Base-by-base conservation (phyloP, 1,140 invertebrate species). In the Apis laboriosa region DNA sequence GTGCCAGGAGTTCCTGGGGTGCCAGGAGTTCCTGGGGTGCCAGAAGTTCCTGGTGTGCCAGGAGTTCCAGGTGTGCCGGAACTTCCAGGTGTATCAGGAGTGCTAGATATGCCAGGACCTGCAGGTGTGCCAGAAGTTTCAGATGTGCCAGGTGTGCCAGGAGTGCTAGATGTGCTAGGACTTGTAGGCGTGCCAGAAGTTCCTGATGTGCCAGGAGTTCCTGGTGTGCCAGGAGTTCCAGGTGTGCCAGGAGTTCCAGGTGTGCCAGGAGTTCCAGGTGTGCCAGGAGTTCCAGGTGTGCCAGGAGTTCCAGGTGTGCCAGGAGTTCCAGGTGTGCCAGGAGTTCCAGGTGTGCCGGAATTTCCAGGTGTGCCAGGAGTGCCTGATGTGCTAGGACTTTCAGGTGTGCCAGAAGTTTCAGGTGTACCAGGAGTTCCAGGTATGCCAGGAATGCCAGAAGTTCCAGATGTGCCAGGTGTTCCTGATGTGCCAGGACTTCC, bases 151-250 rank as follows among this genome's bases (percentile, higher is more conserved):
- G 58, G 3, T 4, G 9, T 55, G 4, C 0, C 1, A 1, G 24
- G 15, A 7, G 13, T 19, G 9, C 2, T n/a, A 9, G 19, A 1
- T 24, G 24, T 24, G 24, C 24, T 24, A 24, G 24, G 24, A 24
- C 24, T 24, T 24, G 24, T 0, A 24, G 24, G 24, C 5, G 43
- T 13, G 51, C 7, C 17, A 1, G 43, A 7, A 11, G n/a, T 51
- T 24, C 24, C 24, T 24, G 24, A 24, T 89, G 3, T 56, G 1
- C 74, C 56, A 24, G 66, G 56, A 12, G 53, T 1, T 0, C 28
- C 71, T 12, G 71, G 34, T 91, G 93, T 93, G 60, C 94, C 94
- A 84, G 95, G n/a, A n/a, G n/a, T n/a, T n/a, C n/a, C n/a, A n/a
- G n/a, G 94, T 90, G 94, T 93, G 1, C 53, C 64, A 7, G 85